Conservation (phyloP, 2,797 vertebrate species). For the Gadopsis marmoratus region DNA sequence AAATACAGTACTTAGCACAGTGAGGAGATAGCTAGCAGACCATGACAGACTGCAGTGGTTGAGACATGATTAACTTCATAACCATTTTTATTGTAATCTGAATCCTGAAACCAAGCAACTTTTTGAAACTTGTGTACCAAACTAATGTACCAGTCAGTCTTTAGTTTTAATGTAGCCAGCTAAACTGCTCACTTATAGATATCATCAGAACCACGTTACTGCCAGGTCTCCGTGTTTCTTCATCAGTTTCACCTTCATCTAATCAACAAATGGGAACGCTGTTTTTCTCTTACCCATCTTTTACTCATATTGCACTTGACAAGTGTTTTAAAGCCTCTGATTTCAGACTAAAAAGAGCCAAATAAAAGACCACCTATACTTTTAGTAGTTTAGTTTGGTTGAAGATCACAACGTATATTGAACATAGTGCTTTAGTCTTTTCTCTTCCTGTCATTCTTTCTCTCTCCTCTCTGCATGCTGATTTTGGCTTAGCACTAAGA, state of each 20-base stretch:
- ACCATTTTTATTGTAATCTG: conserved; percentile 37
- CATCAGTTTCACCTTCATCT: conserved; percentile 54
- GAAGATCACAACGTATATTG: background rate
- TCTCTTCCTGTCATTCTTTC: conserved; percentile 7
- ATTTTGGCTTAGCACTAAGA: conserved; percentile 14
- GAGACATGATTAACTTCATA: conserved; percentile 46
- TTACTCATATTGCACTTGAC: conserved; percentile 33
- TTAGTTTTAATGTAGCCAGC: background rate
- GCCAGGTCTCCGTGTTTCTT: conserved; percentile 20
- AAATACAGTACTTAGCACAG: conserved; percentile 50
- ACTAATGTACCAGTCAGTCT: background rate
- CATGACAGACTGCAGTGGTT: conserved; percentile 69
- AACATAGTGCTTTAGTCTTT: background rate
- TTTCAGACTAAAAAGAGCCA: conserved; percentile 1
- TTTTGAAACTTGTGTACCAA: background rate
- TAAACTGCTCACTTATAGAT: background rate
- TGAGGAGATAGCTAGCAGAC: conserved; percentile 50
- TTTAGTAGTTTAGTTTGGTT: background rate
- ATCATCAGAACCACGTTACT: conserved; percentile 12
- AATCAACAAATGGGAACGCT: background rate
- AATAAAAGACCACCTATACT: background rate
- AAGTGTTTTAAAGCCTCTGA: conserved; percentile 57
- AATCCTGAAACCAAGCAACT: conserved; percentile 3
- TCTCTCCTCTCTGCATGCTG: conserved; percentile 13
- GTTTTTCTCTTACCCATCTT: conserved; percentile 27